These are phyloP conservation scores for Platerodrilus igneus DNA, from an alignment of 2,888 invertebrate genomes.

Conservation along the genomic window DNA sequence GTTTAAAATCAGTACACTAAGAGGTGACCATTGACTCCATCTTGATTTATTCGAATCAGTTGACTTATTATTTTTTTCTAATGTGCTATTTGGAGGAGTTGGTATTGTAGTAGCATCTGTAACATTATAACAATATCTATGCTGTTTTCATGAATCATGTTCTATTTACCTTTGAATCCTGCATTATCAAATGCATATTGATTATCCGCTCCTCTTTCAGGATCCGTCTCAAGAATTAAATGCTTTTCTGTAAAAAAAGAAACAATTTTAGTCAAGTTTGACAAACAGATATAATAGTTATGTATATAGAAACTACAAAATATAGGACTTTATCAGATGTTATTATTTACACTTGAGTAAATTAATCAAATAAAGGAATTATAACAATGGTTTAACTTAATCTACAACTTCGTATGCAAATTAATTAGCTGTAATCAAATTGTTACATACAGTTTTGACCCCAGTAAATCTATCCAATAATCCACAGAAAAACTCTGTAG, in stretches of 20 bases:
- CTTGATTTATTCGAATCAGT: slow-evolving; percentile 41
- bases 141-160: not conserved
- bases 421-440: too few relatives aligned
- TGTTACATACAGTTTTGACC: too few relatives aligned
- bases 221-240: slow-evolving; percentile 67
- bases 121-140: not conserved
- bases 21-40: slow-evolving; percentile 50
- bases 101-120: slow-evolving; percentile 16
- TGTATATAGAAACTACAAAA: too few relatives aligned
- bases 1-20: slow-evolving; percentile 41
- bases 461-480: too few relatives aligned
- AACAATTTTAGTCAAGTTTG: too few relatives aligned
- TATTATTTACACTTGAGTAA: too few relatives aligned
- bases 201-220: slow-evolving; percentile 70
- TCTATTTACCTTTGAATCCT: slow-evolving; percentile 60
- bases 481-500: too few relatives aligned
- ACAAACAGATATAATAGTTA: too few relatives aligned
- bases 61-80: slow-evolving; percentile 34
- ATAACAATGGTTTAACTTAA: too few relatives aligned
- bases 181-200: slow-evolving; percentile 79
- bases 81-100: slow-evolving; percentile 39
- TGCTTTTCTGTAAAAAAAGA: slow-evolving; percentile 59
- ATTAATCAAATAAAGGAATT: too few relatives aligned
- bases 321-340: too few relatives aligned
- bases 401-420: too few relatives aligned